Base-by-base conservation (phyloP, 2,113 vertebrate genomes). In the Uria aalge region DNA sequence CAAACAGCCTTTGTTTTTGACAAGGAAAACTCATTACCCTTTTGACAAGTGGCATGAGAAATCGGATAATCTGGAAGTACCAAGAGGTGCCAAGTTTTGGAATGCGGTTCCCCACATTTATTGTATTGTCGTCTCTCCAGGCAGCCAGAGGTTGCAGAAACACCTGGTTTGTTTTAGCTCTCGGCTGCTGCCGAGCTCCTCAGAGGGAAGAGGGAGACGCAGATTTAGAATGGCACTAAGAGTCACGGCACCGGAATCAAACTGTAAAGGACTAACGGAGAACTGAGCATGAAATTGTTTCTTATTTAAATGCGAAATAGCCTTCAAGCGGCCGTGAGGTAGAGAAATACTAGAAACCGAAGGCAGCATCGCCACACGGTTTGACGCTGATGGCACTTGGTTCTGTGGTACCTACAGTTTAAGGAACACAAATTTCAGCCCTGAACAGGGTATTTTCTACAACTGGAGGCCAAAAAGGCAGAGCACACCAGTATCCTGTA, bases 141-240 rank as follows among this genome's bases (percentile, higher is more conserved):
- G 91, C 94, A 98, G 91, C 83, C 96, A 96, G 72, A 96, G 93
- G 91, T 30, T 80, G 88, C 92, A 95, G 96, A 91, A 97, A 94
- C 94, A 96, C 5, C 4, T 5, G 0, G 73, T 96, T 94, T 95
- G 26, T 74, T 81, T 95, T 90, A 57, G 83, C 88, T 59, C 69
- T 8, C 77, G 83, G 92, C 93, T 71, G 92, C 94, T 97, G 95
- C 94, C 96, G 92, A 97, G 87, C 94, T 98, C 95, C 97, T 98
- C 92, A 94, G 94, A 97, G 86, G 93, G 96, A 97, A 95, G 87
- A 94, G 59, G 96, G 52, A 97, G 53, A 95, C 71, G 83, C 96
- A 97, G 95, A 96, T 97, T 97, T 55, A 55, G 88, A 96, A 83
- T 29, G 67, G 86, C 92, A 78, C 88, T 32, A 81, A 88, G 80